phyloP scores from a whole-genome alignment of 1,140 invertebrate genomes.

The Eumaeus atala region DNA sequence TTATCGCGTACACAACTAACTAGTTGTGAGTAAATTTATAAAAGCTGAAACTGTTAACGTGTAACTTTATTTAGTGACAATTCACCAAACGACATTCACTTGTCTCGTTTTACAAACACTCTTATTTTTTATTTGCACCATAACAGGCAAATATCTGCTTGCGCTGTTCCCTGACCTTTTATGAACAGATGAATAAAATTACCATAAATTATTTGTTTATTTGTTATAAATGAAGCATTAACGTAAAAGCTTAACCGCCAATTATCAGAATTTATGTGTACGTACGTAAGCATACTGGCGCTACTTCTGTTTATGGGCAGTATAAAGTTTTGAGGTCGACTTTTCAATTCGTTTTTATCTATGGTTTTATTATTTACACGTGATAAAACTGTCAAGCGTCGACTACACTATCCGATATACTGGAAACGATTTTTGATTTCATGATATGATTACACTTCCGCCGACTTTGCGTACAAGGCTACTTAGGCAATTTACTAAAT shows the following conservation, averaged over 20 bases:
- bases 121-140: background rate
- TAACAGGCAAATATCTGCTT: background rate
- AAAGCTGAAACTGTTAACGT: too few species aligned
- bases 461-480: too few species aligned
- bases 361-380: slow-evolving; percentile 1
- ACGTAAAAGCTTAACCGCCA: background rate
- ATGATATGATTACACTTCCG: too few species aligned
- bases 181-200: slow-evolving; percentile 1
- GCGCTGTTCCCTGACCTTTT: background rate
- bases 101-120: background rate
- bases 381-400: too few species aligned
- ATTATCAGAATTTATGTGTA: slow-evolving; percentile 6
- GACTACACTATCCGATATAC: too few species aligned
- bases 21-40: too few species aligned
- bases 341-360: slow-evolving; percentile 1
- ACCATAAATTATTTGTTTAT: slow-evolving; percentile 3
- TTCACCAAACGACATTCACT: background rate
- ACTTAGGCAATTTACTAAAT: too few species aligned
- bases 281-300: too few species aligned
- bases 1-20: too few species aligned
- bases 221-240: slow-evolving; percentile 7
- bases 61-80: too few species aligned
- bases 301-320: slow-evolving; percentile 5
- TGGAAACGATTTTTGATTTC: too few species aligned
- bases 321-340: background rate